Conservation (phyloP, 2,888 invertebrate species). For the Drosophila cyrtoloma region DNA sequence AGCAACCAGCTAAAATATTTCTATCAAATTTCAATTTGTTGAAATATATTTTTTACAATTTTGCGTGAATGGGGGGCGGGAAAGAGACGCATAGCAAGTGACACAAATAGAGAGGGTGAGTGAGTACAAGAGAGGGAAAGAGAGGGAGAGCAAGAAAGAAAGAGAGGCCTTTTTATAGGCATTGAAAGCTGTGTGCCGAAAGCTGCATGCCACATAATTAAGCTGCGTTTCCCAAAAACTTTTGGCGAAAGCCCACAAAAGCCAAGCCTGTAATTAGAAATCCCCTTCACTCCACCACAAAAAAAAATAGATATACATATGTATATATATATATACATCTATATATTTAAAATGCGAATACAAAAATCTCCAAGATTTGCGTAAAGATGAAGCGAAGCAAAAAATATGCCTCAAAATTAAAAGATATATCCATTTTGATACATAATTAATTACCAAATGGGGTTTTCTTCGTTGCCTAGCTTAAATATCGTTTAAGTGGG, state of each 20-base stretch:
- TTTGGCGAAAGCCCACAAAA: conserved; percentile 72
- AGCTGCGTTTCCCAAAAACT: conserved; percentile 63
- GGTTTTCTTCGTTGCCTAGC: conserved; percentile 28
- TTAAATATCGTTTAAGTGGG: conserved; percentile 53
- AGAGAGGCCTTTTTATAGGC: neutral
- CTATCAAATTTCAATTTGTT: conserved; percentile 79
- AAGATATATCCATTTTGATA: conserved; percentile 49
- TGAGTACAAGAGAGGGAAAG: neutral
- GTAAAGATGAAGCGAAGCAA: conserved; percentile 12
- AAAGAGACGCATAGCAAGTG: conserved; percentile 10
- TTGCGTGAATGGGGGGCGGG: conserved; percentile 24
- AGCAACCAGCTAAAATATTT: conserved; percentile 64
- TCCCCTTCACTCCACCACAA: conserved; percentile 5
- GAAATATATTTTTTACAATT: conserved; percentile 68
- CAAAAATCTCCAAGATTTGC: conserved; percentile 16
- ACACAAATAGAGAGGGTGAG: neutral
- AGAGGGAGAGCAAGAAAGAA: neutral
- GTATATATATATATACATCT: neutral
- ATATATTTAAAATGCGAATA: neutral
- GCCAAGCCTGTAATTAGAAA: conserved; percentile 72
- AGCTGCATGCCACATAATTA: conserved; percentile 68
- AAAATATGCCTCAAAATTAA: conserved; percentile 1
- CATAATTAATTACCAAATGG: conserved; percentile 69
- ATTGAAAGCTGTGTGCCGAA: conserved; percentile 25
- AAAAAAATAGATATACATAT: neutral